Base-by-base conservation (phyloP, 1,140 invertebrate genomes). In the Lithobius niger region DNA sequence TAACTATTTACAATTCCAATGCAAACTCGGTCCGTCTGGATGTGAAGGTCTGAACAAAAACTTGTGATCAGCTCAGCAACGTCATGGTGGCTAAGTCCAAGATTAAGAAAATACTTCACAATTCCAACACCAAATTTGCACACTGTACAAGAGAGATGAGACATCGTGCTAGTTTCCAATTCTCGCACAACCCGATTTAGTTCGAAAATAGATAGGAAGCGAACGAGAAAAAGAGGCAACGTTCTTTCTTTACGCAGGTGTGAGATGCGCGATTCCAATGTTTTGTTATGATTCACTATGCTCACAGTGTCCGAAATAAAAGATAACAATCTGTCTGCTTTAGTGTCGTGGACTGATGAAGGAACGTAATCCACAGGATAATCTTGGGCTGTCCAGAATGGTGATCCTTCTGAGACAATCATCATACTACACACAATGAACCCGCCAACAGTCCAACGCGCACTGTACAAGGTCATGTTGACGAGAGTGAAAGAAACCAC, bases 101-200 rank as follows among this genome's bases (percentile, higher is more conserved):
- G 10, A 10, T 10, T 18, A 18, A 40, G 31, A 40, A 40, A 18
- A 40, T 40, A 40, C 31, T 18, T 40, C 31, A 40, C 10, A 40
- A 40, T 40, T 40, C 31, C 31, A 40, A 40, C 18, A 13, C 77
- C 84, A n/a, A 85, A 86, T 73, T 87, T 86, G 64, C 88, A 92
- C 10, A 88, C 88, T 0, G 86, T 88, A 62, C 88, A 92, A 0
- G 86, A 89, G 1, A 91, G 86, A 67, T 86, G 88, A 0, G 86
- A 88, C 84, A 91, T 86, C 1, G 91, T 83, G 15, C 85, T 88
- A 57, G 87, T 88, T 71, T 91, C 87, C 21, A 91, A 80, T 72
- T 91, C 87, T 60, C 81, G 81, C 57, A 84, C 81, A 2, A 90
- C 86, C 73, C 88, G 84, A 63, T 85, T 82, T 47, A 90, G 66